Evolutionary conservation across 2,797 vertebrate genomes (phyloP).

Genomic region (Tokudaia tokunoshimensis): DNA sequence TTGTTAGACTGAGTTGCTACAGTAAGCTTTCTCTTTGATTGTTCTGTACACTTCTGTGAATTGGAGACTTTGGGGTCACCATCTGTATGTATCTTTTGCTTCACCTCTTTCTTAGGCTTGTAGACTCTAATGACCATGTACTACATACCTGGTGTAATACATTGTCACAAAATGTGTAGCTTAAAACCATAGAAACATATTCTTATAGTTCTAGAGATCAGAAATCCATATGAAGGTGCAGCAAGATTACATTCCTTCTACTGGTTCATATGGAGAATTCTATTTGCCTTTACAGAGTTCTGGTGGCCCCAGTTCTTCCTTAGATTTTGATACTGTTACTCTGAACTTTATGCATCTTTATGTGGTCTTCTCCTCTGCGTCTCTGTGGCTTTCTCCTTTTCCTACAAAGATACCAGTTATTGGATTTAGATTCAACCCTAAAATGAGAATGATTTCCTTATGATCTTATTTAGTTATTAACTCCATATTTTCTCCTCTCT

Average conservation of each 20-base stretch:
- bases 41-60: neutral
- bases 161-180: neutral
- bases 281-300: neutral
- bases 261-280: neutral
- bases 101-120: neutral
- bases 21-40: neutral
- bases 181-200: neutral
- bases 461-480: neutral
- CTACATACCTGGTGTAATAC: neutral
- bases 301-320: neutral
- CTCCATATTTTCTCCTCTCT: neutral
- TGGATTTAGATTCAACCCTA: neutral
- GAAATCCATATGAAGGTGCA: neutral
- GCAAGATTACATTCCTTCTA: neutral
- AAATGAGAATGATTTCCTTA: conserved; percentile 39
- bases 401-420: neutral
- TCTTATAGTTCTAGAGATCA: neutral
- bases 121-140: neutral
- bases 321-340: neutral
- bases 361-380: neutral
- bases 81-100: neutral
- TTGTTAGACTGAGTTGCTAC: neutral
- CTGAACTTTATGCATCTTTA: neutral
- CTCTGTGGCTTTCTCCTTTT: neutral
- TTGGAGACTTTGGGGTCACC: neutral